A percentile compares a stretch with the other conserved stretches of the same genome.
phyloP scores from a whole-genome alignment of 2,797 vertebrate species.

The Yasuhikotakia modesta region DNA sequence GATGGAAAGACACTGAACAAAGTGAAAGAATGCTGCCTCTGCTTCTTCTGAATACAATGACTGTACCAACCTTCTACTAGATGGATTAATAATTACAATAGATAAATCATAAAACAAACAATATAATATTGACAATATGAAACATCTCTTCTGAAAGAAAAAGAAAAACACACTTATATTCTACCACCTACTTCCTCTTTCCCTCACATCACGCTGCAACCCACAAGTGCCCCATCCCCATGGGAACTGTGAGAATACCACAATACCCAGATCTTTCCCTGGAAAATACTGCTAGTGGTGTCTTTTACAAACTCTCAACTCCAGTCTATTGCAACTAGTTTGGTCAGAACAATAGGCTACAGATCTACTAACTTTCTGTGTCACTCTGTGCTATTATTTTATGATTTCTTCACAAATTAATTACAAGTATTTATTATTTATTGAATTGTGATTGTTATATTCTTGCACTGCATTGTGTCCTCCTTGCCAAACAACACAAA shows the following conservation, averaged over 20 bases:
- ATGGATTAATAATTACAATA: background rate
- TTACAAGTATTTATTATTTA: too few relatives aligned
- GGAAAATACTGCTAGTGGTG: background rate
- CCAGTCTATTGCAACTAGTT: too few relatives aligned
- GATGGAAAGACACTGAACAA: slow-evolving; percentile 18
- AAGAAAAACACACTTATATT: background rate
- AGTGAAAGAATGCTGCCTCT: slow-evolving; percentile 45
- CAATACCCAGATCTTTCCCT: background rate
- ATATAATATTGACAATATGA: background rate
- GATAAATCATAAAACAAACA: background rate
- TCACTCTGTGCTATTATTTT: too few relatives aligned
- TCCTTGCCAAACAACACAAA: background rate
- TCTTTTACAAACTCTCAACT: too few relatives aligned
- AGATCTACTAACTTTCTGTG: too few relatives aligned
- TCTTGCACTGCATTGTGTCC: too few relatives aligned
- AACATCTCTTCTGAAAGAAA: background rate
- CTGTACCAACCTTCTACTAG: background rate
- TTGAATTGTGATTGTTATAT: too few relatives aligned
- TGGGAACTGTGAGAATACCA: slow-evolving; percentile 10
- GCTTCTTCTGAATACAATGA: background rate
- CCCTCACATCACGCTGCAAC: background rate
- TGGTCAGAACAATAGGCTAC: too few relatives aligned
- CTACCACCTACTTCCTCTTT: background rate
- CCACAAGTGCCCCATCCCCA: slow-evolving; percentile 5
- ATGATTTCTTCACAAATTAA: too few relatives aligned